phyloP scores from a whole-genome alignment of 2,797 vertebrate species.

The Paratrypauchen microcephalus region DNA sequence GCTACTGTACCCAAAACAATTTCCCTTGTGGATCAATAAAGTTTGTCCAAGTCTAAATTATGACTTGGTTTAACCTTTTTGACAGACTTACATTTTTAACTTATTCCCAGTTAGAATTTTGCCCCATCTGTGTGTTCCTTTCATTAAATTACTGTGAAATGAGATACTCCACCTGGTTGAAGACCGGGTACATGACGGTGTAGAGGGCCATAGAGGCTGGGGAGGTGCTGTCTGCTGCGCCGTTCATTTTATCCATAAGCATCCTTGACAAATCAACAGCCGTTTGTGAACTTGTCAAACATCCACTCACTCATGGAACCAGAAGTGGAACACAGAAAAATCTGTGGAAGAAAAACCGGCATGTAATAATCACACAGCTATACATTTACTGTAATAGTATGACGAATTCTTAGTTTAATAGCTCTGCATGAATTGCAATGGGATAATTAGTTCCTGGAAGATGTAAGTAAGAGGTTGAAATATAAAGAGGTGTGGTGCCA shows the following conservation, averaged over 20 bases:
- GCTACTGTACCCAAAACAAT: no score
- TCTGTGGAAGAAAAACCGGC: slow-evolving; percentile 22
- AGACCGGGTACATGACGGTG: slow-evolving; percentile 92
- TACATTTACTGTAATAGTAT: neutral
- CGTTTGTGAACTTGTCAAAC: slow-evolving; percentile 34
- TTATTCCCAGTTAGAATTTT: neutral
- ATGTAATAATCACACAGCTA: slow-evolving; percentile 10
- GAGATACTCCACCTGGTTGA: slow-evolving; percentile 82
- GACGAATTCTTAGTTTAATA: neutral
- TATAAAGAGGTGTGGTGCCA: neutral
- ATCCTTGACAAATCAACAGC: slow-evolving; percentile 79
- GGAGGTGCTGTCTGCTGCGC: slow-evolving; percentile 90
- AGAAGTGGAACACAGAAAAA: slow-evolving; percentile 38
- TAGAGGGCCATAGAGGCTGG: slow-evolving; percentile 93
- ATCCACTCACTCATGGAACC: slow-evolving; percentile 39
- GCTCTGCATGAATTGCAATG: neutral
- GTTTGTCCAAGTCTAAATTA: no score
- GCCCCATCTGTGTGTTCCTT: no score
- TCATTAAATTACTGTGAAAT: neutral
- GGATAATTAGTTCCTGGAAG: neutral
- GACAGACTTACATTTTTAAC: no score
- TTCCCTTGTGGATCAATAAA: no score
- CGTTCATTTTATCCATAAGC: slow-evolving; percentile 97
- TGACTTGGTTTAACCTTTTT: no score
- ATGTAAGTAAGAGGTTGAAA: slow-evolving; percentile 9